Percentiles rank a stretch among this genome's conserved stretches.
Conservation (phyloP, 2,797 vertebrate genomes). For the Orestias chungarensis region DNA sequence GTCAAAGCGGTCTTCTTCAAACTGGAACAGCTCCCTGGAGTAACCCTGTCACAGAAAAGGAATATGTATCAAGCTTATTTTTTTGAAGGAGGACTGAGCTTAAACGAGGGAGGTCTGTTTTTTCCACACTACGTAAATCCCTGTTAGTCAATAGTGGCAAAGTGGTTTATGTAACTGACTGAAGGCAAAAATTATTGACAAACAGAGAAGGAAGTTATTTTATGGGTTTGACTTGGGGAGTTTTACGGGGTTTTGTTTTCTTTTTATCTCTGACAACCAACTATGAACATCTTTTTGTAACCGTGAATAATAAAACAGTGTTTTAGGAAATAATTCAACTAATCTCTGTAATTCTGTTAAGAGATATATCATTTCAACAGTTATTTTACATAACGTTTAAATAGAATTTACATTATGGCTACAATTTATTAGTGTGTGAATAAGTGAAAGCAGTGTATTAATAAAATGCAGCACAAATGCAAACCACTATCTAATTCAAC, state of each 20-base stretch:
- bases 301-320: not conserved
- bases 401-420: too few relatives aligned
- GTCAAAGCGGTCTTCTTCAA: slow-evolving; percentile 89
- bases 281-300: not conserved
- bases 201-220: not conserved
- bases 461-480: too few relatives aligned
- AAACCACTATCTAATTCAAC: too few relatives aligned
- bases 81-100: not conserved
- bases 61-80: slow-evolving; percentile 6
- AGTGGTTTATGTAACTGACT: not conserved
- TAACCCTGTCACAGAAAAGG: slow-evolving; percentile 74
- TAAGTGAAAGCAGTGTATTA: too few relatives aligned
- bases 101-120: too few relatives aligned
- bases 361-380: not conserved
- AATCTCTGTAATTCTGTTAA: not conserved
- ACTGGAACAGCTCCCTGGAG: slow-evolving; percentile 86
- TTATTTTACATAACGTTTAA: not conserved
- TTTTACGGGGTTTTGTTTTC: not conserved
- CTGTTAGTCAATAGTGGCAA: not conserved
- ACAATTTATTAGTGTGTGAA: too few relatives aligned
- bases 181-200: not conserved
- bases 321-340: not conserved
- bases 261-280: not conserved
- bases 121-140: not conserved
- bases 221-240: not conserved